phyloP scores from a whole-genome alignment of 37 sponge, comb jelly and placozoan genomes.

The Crambe crambe region DNA sequence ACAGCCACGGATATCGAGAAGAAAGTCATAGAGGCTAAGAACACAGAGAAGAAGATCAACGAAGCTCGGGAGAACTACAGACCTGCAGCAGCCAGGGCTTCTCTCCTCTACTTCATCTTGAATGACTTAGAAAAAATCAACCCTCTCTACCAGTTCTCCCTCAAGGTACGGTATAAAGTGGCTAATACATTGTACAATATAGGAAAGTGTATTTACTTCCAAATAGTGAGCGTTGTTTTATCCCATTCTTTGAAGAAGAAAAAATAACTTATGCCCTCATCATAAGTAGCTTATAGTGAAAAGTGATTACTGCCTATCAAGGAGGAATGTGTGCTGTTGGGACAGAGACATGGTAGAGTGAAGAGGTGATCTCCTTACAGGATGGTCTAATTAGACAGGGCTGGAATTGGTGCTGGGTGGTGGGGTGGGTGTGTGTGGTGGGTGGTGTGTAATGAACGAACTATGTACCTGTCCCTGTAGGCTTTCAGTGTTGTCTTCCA shows the following conservation, averaged over 20 bases:
- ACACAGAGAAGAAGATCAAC: constrained; percentile 96
- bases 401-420: too few species aligned
- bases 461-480: constrained; percentile 12
- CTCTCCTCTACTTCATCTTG: constrained; percentile 97
- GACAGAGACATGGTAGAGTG: too few species aligned
- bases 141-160: constrained; percentile 99
- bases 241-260: too few species aligned
- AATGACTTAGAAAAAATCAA: constrained; percentile 98
- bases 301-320: too few species aligned
- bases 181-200: too few species aligned
- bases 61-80: constrained; percentile 94
- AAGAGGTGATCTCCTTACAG: too few species aligned
- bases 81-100: constrained; percentile 94
- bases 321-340: too few species aligned
- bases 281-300: too few species aligned
- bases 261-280: too few species aligned
- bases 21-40: constrained; percentile 83
- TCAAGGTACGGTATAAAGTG: constrained; percentile 53
- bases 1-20: constrained; percentile 92
- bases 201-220: too few species aligned
- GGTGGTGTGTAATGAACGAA: background rate
- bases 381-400: too few species aligned
- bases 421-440: background rate
- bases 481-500: constrained; percentile 99
- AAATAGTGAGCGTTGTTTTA: too few species aligned